Evolutionary conservation across 2,888 invertebrate genomes (phyloP), one percentile per base, ranked within the genome.

Genomic region (Cynaeus angustus): DNA sequence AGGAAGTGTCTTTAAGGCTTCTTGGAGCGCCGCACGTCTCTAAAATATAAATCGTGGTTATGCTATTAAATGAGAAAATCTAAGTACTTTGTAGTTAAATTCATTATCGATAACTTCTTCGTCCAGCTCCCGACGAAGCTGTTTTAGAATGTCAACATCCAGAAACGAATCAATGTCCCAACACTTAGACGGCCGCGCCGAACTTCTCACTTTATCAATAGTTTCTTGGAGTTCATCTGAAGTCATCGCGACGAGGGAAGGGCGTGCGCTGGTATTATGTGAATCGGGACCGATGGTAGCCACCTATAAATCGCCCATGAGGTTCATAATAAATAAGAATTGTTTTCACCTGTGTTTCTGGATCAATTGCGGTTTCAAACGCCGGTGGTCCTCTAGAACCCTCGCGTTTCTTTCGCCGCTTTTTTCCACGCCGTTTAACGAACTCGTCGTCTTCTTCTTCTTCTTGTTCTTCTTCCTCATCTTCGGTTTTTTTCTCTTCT

Each of bases 101-200:
- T 92, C 92, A 16, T 88, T 89, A 74, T 92, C 92, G 28, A 92
- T 89, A 7, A 89, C 88, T 69, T 91, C 91, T 66, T 89, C 88
- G 75, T 91, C 90, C 10, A 92, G 86, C 80, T 92, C 91, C 68
- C 92, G 84, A 56, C 91, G 88, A 52, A 93, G 81, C 73, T 89
- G 90, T 80, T 89, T 90, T 33, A 93, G 82, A 70, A 91, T 88
- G 0, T 91, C 89, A 1, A 88, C 85, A 53, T 90, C 88, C 0
- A 92, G 86, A 81, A 86, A 88, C 0, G 86, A 86, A 55, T 84
- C 78, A 8, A 82, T 72, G n/a, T 83, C 80, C 33, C 75, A 66
- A 65, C 72, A 72, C 62, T 71, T 72, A n/a, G 72, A 72, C 0
- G 52, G 41, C 65, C 55, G 61, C 7, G 66, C 10, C 45, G 33